phyloP scores from a whole-genome alignment of 2,797 vertebrate genomes.

The Urocyon cinereoargenteus region DNA sequence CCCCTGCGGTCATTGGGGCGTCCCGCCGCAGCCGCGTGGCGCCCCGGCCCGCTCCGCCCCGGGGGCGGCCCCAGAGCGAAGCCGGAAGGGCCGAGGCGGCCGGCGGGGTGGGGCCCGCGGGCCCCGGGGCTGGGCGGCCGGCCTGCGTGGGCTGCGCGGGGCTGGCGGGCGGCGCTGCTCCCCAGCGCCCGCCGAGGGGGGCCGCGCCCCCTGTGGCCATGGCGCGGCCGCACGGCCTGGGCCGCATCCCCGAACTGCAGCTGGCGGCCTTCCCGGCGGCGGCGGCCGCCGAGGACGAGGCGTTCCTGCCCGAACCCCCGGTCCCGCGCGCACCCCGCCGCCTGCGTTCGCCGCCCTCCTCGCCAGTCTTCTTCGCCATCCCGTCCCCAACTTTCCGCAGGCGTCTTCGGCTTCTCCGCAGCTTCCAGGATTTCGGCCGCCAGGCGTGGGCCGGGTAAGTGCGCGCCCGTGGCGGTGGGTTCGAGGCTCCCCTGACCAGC shows the following conservation, averaged over 20 bases:
- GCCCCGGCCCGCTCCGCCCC: slow-evolving; percentile 71
- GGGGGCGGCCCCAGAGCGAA: slow-evolving; percentile 75
- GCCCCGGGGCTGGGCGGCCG: slow-evolving; percentile 41
- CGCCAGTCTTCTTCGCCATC: slow-evolving; percentile 76
- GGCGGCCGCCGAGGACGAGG: slow-evolving; percentile 78
- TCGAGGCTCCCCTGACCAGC: neutral
- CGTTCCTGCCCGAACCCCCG: slow-evolving; percentile 74
- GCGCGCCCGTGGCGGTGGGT: neutral
- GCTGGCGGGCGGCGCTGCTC: slow-evolving; percentile 27
- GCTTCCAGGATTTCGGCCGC: slow-evolving; percentile 73
- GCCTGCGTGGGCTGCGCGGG: slow-evolving; percentile 52
- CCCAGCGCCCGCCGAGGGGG: slow-evolving; percentile 22
- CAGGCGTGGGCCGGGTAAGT: slow-evolving; percentile 78
- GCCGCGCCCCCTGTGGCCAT: slow-evolving; percentile 54
- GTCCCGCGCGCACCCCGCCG: neutral
- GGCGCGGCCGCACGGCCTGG: slow-evolving; percentile 68
- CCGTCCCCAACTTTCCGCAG: slow-evolving; percentile 77
- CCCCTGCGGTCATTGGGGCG: neutral
- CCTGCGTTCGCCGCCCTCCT: slow-evolving; percentile 70
- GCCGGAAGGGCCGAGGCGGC: slow-evolving; percentile 80
- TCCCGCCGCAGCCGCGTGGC: neutral
- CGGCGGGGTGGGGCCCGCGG: slow-evolving; percentile 33
- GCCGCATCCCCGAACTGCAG: slow-evolving; percentile 74
- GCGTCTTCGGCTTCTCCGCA: slow-evolving; percentile 77
- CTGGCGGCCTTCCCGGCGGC: slow-evolving; percentile 18